A percentile compares a stretch with the other conserved stretches of the same genome.
These are phyloP conservation scores for Sceloporus tristichus DNA, from an alignment of 2,113 vertebrate genomes.

Conservation along the genomic window DNA sequence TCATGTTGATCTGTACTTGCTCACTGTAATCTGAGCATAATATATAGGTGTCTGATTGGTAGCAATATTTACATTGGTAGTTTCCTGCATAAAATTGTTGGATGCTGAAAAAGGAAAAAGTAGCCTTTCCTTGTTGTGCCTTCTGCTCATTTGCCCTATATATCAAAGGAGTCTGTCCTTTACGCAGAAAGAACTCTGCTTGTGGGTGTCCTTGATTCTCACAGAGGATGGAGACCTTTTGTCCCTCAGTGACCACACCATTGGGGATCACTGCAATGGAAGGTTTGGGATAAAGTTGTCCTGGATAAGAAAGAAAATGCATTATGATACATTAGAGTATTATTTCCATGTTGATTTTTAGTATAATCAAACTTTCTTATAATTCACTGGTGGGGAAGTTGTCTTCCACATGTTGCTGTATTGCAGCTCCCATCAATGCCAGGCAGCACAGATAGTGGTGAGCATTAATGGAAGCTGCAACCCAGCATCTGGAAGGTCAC, in stretches of 20 bases:
- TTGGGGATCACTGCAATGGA: neutral
- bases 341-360: too few relatives aligned
- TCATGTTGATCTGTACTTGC: neutral
- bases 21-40: neutral
- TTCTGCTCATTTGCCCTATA: rapidly evolving
- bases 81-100: neutral
- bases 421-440: too few relatives aligned
- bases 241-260: neutral
- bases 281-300: neutral
- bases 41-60: too few relatives aligned
- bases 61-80: constrained; percentile 6
- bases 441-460: too few relatives aligned
- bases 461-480: too few relatives aligned
- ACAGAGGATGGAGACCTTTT: neutral
- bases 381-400: too few relatives aligned
- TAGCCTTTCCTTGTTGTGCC: neutral
- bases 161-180: neutral
- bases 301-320: neutral
- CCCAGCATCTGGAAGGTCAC: too few relatives aligned
- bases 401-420: too few relatives aligned
- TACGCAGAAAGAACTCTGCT: neutral
- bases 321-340: too few relatives aligned
- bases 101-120: neutral
- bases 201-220: neutral
- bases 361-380: too few relatives aligned